Evolutionary conservation across 2,888 invertebrate genomes (phyloP).

Genomic region (Allygus modestus): DNA sequence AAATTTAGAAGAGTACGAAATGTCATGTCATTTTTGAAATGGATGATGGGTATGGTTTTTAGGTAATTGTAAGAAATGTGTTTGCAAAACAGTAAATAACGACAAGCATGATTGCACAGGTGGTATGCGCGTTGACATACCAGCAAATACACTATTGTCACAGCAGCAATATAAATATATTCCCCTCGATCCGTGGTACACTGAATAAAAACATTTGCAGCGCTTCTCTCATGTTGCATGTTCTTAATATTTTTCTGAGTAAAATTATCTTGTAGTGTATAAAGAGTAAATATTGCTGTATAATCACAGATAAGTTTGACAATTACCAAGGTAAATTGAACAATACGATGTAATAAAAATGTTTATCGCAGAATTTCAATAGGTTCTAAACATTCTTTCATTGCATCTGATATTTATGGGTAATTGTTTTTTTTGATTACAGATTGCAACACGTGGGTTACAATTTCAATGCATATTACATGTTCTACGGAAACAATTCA

Average conservation of each 20-base stretch:
- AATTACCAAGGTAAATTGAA: background rate
- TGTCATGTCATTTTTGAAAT: background rate
- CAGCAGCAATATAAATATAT: background rate
- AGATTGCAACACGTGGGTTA: background rate
- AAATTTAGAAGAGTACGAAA: no score
- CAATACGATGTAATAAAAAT: background rate
- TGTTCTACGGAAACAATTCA: no score
- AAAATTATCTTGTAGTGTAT: background rate
- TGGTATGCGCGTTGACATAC: background rate
- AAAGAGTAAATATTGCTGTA: background rate
- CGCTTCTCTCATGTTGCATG: background rate
- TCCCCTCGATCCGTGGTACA: background rate
- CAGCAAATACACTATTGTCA: slow-evolving; percentile 7
- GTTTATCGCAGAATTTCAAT: background rate
- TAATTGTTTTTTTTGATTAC: background rate
- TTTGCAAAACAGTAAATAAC: slow-evolving; percentile 5
- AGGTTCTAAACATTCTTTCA: background rate
- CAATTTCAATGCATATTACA: background rate
- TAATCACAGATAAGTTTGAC: background rate
- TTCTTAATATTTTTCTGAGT: background rate
- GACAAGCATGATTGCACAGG: background rate
- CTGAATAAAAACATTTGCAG: background rate
- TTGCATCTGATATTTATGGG: background rate
- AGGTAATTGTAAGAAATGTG: background rate
- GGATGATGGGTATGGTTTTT: background rate